Evolutionary conservation across 2,113 vertebrate genomes (phyloP).

Genomic region (Paralichthys olivaceus): DNA sequence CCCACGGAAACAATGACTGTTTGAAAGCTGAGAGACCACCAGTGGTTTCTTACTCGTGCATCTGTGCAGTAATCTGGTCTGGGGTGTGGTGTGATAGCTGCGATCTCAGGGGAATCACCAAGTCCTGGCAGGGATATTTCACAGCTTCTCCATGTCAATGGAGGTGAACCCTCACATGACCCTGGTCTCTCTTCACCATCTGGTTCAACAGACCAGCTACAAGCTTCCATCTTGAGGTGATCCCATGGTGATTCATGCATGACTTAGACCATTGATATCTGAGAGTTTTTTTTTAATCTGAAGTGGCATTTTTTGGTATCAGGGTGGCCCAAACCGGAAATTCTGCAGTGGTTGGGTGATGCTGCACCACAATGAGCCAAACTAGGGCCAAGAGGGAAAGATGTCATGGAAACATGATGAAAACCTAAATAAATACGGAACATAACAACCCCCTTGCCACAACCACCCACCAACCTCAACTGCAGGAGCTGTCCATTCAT

Average conservation of each 20-base stretch:
- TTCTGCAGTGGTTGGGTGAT: not conserved
- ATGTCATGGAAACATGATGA: constrained; percentile 33
- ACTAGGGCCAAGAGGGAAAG: not conserved
- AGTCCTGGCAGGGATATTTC: constrained; percentile 2
- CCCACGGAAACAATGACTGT: too few relatives aligned
- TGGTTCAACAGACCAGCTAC: constrained; percentile 22
- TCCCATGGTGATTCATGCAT: constrained; percentile 15
- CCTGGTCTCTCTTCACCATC: constrained; percentile 26
- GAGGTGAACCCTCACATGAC: constrained; percentile 37
- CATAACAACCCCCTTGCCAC: too few relatives aligned
- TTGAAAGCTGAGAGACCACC: too few relatives aligned
- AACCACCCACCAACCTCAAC: not conserved
- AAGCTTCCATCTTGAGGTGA: not conserved
- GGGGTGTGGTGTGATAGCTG: not conserved
- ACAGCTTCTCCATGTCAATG: constrained; percentile 1
- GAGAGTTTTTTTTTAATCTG: not conserved
- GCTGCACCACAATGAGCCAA: constrained; percentile 10
- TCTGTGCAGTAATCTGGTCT: not conserved
- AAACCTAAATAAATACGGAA: constrained; percentile 44
- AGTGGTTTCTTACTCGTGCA: too few relatives aligned
- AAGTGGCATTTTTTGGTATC: not conserved
- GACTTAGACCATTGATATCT: not conserved
- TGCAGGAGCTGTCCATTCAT: constrained; percentile 51
- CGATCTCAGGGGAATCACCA: constrained; percentile 14
- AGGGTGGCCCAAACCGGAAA: constrained; percentile 18